phyloP scores from a whole-genome alignment of 2,888 invertebrate species.

The Allolobophora icterica region DNA sequence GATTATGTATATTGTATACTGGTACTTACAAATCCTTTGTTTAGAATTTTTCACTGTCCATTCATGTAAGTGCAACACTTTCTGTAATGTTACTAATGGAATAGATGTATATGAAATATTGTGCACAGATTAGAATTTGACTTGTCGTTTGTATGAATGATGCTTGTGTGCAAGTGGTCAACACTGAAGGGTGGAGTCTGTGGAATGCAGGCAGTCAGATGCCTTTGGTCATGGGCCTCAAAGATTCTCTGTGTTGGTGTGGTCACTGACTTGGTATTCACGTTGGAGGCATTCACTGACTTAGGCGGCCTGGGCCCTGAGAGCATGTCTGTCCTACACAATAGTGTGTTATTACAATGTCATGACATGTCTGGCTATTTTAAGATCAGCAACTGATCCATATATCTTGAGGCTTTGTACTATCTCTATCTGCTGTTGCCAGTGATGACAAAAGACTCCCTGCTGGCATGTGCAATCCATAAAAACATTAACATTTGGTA shows the following conservation, averaged over 20 bases:
- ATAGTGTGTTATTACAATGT: neutral
- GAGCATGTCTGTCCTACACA: slow-evolving; percentile 1
- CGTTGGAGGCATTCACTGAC: neutral
- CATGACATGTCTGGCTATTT: slow-evolving; percentile 17
- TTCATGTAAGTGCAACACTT: neutral
- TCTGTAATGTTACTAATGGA: neutral
- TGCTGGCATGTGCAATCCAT: neutral
- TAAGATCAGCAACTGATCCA: neutral
- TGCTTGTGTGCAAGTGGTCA: neutral
- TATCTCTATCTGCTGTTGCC: neutral
- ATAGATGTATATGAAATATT: no score
- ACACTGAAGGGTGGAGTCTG: neutral
- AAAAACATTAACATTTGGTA: neutral
- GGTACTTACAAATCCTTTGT: neutral
- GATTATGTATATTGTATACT: neutral
- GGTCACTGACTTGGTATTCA: slow-evolving; percentile 14
- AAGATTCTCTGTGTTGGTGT: neutral
- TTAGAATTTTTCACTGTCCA: neutral
- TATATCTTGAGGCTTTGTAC: neutral
- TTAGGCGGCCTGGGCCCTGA: neutral
- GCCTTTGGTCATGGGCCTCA: no score
- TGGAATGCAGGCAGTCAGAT: neutral
- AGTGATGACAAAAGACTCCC: slow-evolving; percentile 6
- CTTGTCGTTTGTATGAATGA: no score
- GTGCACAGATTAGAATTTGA: no score